A percentile compares a stretch with the other conserved stretches of the same genome.
Evolutionary conservation across 2,888 invertebrate species (phyloP).

Genomic region (Subacronicta megacephala): DNA sequence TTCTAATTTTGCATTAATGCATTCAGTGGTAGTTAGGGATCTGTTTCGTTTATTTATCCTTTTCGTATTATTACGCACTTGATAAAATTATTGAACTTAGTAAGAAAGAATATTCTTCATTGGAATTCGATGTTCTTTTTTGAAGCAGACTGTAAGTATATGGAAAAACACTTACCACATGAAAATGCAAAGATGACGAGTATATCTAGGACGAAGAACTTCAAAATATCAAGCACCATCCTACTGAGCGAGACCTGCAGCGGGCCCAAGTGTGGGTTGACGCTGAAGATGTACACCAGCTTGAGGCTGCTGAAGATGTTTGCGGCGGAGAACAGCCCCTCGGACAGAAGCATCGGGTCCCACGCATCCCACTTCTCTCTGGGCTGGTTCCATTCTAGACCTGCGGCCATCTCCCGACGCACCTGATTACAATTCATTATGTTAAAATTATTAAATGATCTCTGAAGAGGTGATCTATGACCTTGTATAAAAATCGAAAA

Average conservation of each 20-base stretch:
- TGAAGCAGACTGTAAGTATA: background rate
- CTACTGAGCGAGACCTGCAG: conserved; percentile 98
- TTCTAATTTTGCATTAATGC: too few relatives aligned
- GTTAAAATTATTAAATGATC: too few relatives aligned
- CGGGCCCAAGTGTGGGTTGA: conserved; percentile 98
- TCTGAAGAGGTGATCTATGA: too few relatives aligned
- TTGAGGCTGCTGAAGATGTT: conserved; percentile 98
- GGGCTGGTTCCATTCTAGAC: conserved; percentile 91
- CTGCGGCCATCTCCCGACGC: conserved; percentile 92
- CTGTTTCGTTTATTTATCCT: too few relatives aligned
- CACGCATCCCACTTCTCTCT: conserved; percentile 99
- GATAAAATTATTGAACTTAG: too few relatives aligned
- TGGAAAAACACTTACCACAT: conserved; percentile 93
- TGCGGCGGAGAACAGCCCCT: conserved; percentile 99
- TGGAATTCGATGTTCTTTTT: too few relatives aligned
- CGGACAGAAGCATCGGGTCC: conserved; percentile 99
- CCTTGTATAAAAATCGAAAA: too few relatives aligned
- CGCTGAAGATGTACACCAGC: conserved; percentile 99
- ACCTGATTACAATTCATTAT: too few relatives aligned
- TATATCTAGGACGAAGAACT: conserved; percentile 98
- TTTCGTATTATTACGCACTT: too few relatives aligned
- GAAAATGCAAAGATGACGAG: conserved; percentile 98
- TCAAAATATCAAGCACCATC: conserved; percentile 98
- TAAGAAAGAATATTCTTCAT: too few relatives aligned
- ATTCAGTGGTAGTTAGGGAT: too few relatives aligned